These are phyloP conservation scores for Ornithoptera priamus DNA, from an alignment of 2,888 invertebrate genomes.

Conservation along the genomic window DNA sequence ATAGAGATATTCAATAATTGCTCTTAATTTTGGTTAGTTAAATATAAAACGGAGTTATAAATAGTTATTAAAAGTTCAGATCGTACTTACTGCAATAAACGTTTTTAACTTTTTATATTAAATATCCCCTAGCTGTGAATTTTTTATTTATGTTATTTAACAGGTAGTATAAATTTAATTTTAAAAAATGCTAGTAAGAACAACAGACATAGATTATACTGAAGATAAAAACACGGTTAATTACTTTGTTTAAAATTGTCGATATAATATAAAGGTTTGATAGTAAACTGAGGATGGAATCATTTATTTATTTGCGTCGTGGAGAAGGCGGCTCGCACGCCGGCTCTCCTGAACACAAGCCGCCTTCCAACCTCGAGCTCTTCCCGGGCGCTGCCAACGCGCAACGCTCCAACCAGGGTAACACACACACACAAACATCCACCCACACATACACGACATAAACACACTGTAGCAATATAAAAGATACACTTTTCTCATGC, in stretches of 20 bases:
- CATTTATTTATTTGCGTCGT: constrained; percentile 57
- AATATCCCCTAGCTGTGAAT: no score
- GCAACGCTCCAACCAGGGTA: constrained; percentile 91
- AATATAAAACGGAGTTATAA: no score
- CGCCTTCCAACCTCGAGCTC: constrained; percentile 86
- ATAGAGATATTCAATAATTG: no score
- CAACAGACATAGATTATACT: no score
- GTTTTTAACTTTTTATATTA: no score
- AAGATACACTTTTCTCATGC: background rate
- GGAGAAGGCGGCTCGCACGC: constrained; percentile 72
- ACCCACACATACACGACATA: constrained; percentile 2
- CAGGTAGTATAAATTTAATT: no score
- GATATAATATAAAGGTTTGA: constrained; percentile 2
- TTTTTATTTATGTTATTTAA: no score
- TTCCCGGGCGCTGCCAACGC: constrained; percentile 82
- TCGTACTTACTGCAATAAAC: no score
- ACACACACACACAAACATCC: constrained; percentile 55
- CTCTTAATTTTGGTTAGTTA: no score
- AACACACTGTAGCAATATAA: background rate
- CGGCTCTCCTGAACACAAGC: constrained; percentile 84
- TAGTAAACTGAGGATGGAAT: constrained; percentile 47
- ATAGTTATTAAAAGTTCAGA: no score
- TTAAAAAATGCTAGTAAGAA: no score
- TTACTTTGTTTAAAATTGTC: background rate
- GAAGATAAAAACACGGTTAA: no score